Evolutionary conservation across 2,888 invertebrate species (phyloP), one percentile per base, ranked within the genome.

Genomic region (Drosophila meridiana): DNA sequence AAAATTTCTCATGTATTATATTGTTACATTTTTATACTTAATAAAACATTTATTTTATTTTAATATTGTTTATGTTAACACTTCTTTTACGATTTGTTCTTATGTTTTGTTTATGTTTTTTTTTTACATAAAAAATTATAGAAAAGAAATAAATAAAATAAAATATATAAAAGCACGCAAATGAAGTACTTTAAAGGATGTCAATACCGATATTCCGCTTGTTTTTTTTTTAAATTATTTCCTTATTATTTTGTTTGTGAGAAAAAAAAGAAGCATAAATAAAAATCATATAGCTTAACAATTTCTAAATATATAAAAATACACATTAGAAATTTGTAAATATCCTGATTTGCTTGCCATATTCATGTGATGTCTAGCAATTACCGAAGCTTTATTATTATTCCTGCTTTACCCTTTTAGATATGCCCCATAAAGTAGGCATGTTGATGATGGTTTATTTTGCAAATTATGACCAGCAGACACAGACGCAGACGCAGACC

Each of bases 381-480:
- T 43, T 28, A 13, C 28, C 8, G 40, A 53, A 53, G 30, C 26
- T 20, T 7, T 20, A 11, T 9, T n/a, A 40, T 30, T 43, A 40
- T 42, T 26, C 40, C 6, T 3, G 30, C 40, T 14, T 42, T 30
- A 56, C 42, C 43, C 56, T 43, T 56, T 47, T 11, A 5, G 11
- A 13, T 4, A 13, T 34, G 57, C 43, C 43, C 36, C 34, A 45
- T 38, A 26, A 61, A 34, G 36, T 43, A 47, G 64, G 53, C 57
- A 57, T 59, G n/a, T n/a, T n/a, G 40, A 42, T 47, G 63, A 42
- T 53, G 53, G 55, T 55, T 53, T 47, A 26, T 43, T 55, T 55
- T 42, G 63, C 28, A 71, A 72, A 72, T 72, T 55, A 56, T 34
- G 58, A 34, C 34, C 34, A 45, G 36, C 45, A 36, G 58, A 45